Evolutionary conservation across 2,113 vertebrate genomes (phyloP).

Genomic region (Fulmarus glacialis): DNA sequence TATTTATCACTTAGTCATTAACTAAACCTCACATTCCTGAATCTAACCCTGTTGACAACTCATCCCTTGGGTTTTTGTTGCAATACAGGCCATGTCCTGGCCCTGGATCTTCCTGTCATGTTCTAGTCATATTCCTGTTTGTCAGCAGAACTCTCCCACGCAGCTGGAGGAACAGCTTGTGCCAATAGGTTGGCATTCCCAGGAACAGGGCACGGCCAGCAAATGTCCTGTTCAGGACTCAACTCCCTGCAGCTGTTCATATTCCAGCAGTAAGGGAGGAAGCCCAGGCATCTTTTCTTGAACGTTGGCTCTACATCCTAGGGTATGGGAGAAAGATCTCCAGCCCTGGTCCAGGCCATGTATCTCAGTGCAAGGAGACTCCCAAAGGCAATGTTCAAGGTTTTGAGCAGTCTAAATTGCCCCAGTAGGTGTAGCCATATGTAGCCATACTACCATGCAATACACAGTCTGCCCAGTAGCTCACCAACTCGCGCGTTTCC

Average conservation of each 20-base stretch:
- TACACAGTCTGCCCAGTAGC: background rate
- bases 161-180: background rate
- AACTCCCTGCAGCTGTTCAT: background rate
- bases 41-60: background rate
- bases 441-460: too few relatives aligned
- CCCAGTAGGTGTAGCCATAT: background rate
- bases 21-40: background rate
- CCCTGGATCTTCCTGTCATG: background rate
- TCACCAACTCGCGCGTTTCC: background rate
- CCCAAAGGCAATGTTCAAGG: background rate
- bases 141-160: background rate
- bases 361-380: background rate
- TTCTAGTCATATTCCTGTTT: background rate
- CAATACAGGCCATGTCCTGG: background rate
- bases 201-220: background rate
- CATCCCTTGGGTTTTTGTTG: background rate
- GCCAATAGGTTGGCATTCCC: background rate
- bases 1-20: background rate
- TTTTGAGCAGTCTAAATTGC: background rate
- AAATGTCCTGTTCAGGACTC: rapidly evolving
- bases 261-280: background rate
- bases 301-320: background rate
- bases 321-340: background rate
- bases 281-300: background rate
- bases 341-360: background rate